Evolutionary conservation across 2,797 vertebrate species (phyloP).

Genomic region (Neostethus bicornis): DNA sequence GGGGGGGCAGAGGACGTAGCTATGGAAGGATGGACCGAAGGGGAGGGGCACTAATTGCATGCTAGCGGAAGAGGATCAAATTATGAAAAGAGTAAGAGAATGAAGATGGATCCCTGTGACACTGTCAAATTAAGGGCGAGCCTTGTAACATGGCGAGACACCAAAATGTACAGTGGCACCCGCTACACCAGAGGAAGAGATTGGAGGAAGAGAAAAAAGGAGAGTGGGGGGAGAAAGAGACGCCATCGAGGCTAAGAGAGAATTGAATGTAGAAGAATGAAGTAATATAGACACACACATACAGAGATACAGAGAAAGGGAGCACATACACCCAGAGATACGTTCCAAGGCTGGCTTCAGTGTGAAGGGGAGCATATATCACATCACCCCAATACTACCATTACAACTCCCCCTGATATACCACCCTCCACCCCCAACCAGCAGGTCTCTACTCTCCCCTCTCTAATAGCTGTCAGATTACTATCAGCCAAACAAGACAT

Average conservation of each 20-base stretch:
- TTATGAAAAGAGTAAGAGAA: constrained; percentile 99
- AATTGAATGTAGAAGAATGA: constrained; percentile 77
- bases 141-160: constrained; percentile 78
- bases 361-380: constrained; percentile 70
- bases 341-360: constrained; percentile 34
- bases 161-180: constrained; percentile 85
- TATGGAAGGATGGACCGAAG: constrained; percentile 51
- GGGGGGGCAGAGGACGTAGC: constrained; percentile 53
- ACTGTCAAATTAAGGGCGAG: constrained; percentile 97
- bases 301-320: neutral
- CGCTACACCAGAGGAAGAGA: constrained; percentile 58
- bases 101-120: constrained; percentile 98
- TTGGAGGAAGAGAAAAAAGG: constrained; percentile 48
- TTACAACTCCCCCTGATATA: constrained; percentile 21
- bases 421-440: constrained; percentile 53
- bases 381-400: constrained; percentile 56
- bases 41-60: constrained; percentile 98
- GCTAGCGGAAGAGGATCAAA: constrained; percentile 96
- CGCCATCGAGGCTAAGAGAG: constrained; percentile 75
- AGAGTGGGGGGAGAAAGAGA: constrained; percentile 62
- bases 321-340: constrained; percentile 41
- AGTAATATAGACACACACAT: constrained; percentile 57
- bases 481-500: constrained; percentile 83
- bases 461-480: constrained; percentile 85
- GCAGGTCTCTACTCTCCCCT: constrained; percentile 70